These are phyloP conservation scores for Cataglyphis altisquamis DNA, from an alignment of 2,888 invertebrate genomes.

Conservation along the genomic window DNA sequence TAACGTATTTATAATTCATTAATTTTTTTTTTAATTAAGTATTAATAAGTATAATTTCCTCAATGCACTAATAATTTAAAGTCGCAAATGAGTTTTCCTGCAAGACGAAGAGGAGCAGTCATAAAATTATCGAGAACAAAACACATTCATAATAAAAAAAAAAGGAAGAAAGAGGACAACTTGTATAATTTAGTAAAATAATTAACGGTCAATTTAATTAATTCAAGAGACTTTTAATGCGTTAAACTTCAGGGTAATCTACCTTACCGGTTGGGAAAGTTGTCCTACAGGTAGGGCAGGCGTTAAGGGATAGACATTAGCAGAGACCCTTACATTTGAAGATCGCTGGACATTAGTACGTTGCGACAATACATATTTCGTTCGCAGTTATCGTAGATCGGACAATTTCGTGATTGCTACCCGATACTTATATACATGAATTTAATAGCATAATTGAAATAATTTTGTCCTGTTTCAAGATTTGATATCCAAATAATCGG, in stretches of 20 bases:
- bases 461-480: not conserved
- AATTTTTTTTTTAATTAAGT: constrained; percentile 47
- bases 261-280: constrained; percentile 83
- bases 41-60: constrained; percentile 68
- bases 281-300: constrained; percentile 44
- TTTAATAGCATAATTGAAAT: constrained; percentile 44
- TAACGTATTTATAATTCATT: not conserved
- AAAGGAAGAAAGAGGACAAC: constrained; percentile 55
- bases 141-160: not conserved
- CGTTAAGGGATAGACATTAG: constrained; percentile 62
- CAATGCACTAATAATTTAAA: constrained; percentile 11
- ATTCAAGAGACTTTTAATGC: constrained; percentile 74
- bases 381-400: constrained; percentile 4
- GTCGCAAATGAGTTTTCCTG: not conserved
- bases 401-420: constrained; percentile 48
- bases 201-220: constrained; percentile 81
- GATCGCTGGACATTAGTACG: constrained; percentile 40
- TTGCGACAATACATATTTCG: not conserved
- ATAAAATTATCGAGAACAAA: not conserved
- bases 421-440: not conserved
- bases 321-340: not conserved
- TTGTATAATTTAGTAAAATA: constrained; percentile 68
- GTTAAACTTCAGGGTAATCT: constrained; percentile 78
- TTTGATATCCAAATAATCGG: constrained; percentile 28
- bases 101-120: not conserved